Evolutionary conservation across 2,888 invertebrate genomes (phyloP).

Genomic region (Harpalus rufipes): DNA sequence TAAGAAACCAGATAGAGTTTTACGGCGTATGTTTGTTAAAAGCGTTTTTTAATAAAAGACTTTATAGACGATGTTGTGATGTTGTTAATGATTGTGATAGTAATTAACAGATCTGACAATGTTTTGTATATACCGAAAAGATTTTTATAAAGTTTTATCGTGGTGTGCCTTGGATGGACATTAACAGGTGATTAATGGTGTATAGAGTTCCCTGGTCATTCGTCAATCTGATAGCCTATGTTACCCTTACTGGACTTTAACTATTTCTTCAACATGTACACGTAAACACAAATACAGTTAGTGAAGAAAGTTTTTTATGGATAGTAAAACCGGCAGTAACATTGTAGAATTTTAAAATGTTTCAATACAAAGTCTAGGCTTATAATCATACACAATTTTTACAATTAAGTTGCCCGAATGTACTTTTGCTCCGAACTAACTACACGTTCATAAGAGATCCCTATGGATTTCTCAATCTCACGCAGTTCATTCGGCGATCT

Average conservation of each 20-base stretch:
- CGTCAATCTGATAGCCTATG: background rate
- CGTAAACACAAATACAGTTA: background rate
- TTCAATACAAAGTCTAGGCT: too few relatives aligned
- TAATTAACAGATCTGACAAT: conserved; percentile 21
- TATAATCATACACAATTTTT: too few relatives aligned
- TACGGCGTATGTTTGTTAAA: conserved; percentile 46
- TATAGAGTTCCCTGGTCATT: background rate
- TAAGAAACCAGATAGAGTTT: conserved; percentile 40
- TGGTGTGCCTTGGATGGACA: background rate
- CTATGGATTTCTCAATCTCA: too few relatives aligned
- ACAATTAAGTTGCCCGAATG: too few relatives aligned
- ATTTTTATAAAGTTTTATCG: conserved; percentile 1
- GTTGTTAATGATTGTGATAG: conserved; percentile 44
- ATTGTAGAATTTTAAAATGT: too few relatives aligned
- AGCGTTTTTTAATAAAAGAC: conserved; percentile 45
- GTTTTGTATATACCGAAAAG: background rate
- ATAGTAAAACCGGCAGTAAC: too few relatives aligned
- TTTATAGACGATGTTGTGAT: conserved; percentile 32
- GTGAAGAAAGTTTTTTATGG: background rate
- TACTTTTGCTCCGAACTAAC: too few relatives aligned
- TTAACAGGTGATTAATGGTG: background rate
- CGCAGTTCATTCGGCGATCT: too few relatives aligned
- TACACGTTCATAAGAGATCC: too few relatives aligned
- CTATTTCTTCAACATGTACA: background rate
- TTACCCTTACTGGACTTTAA: background rate